Evolutionary conservation across 2,797 vertebrate species (phyloP).

Genomic region (Enteromius treurensis): DNA sequence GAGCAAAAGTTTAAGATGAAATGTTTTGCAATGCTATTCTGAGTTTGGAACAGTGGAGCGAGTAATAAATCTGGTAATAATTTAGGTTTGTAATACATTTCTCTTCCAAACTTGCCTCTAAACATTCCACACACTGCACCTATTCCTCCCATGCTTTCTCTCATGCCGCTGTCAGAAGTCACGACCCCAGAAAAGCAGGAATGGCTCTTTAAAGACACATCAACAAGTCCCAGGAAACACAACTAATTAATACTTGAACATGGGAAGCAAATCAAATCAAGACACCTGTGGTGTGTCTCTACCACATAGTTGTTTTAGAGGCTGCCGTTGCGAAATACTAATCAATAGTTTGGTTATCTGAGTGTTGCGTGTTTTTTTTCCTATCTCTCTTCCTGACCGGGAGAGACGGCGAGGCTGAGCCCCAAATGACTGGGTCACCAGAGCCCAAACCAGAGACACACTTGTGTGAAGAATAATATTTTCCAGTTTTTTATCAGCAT

Average conservation of each 20-base stretch:
- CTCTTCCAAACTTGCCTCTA: slow-evolving; percentile 27
- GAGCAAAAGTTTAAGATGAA: slow-evolving; percentile 31
- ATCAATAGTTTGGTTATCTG: slow-evolving; percentile 60
- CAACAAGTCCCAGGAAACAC: slow-evolving; percentile 31
- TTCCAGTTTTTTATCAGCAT: slow-evolving; percentile 73
- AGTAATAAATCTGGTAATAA: slow-evolving; percentile 44
- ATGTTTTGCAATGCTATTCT: slow-evolving; percentile 23
- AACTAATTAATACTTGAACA: slow-evolving; percentile 35
- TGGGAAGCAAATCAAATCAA: slow-evolving; percentile 22
- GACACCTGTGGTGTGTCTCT: slow-evolving; percentile 45
- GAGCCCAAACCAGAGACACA: slow-evolving; percentile 60
- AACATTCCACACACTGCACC: slow-evolving; percentile 34
- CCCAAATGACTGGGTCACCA: slow-evolving; percentile 44
- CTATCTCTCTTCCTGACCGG: slow-evolving; percentile 55
- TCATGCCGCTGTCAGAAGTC: slow-evolving; percentile 27
- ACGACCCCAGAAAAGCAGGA: slow-evolving; percentile 17
- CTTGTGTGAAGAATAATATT: slow-evolving; percentile 63
- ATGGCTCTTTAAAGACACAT: slow-evolving; percentile 29
- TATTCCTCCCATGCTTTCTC: slow-evolving; percentile 41
- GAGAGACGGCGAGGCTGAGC: slow-evolving; percentile 52
- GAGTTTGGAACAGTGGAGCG: slow-evolving; percentile 18
- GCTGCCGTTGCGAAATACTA: slow-evolving; percentile 21
- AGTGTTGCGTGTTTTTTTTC: slow-evolving; percentile 52
- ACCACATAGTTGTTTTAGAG: slow-evolving; percentile 39
- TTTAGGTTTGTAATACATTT: slow-evolving; percentile 24